Conservation (phyloP, 2,888 invertebrate genomes). For the Pandemis corylana region DNA sequence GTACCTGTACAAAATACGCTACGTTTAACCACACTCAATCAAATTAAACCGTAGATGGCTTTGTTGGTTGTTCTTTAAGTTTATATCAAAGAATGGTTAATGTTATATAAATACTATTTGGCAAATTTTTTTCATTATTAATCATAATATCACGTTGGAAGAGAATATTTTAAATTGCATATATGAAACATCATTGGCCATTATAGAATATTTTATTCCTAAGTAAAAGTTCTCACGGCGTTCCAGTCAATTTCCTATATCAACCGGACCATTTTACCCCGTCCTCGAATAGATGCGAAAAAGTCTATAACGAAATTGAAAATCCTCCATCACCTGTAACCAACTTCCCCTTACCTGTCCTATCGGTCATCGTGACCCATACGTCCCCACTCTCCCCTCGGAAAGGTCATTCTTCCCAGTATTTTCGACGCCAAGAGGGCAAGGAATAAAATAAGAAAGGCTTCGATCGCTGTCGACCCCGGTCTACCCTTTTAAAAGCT, state of each 20-base stretch:
- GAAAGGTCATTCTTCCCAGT: conserved; percentile 69
- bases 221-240: not conserved
- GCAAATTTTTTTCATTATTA: no score
- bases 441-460: conserved; percentile 76
- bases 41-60: no score
- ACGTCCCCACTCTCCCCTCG: conserved; percentile 56
- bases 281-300: conserved; percentile 36
- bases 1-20: no score
- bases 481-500: conserved; percentile 76
- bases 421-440: conserved; percentile 72
- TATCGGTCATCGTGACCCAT: conserved; percentile 75
- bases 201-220: not conserved
- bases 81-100: no score
- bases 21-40: no score
- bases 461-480: conserved; percentile 75
- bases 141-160: no score
- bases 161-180: no score
- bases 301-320: conserved; percentile 41
- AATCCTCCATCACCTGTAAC: conserved; percentile 48
- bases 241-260: conserved; percentile 29
- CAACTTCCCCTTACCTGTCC: conserved; percentile 52
- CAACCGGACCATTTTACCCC: conserved; percentile 29
- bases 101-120: no score
- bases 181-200: not conserved
- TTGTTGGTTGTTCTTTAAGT: no score